Evolutionary conservation across 1,140 invertebrate species (phyloP).

Genomic region (Centruroides sculpturatus): DNA sequence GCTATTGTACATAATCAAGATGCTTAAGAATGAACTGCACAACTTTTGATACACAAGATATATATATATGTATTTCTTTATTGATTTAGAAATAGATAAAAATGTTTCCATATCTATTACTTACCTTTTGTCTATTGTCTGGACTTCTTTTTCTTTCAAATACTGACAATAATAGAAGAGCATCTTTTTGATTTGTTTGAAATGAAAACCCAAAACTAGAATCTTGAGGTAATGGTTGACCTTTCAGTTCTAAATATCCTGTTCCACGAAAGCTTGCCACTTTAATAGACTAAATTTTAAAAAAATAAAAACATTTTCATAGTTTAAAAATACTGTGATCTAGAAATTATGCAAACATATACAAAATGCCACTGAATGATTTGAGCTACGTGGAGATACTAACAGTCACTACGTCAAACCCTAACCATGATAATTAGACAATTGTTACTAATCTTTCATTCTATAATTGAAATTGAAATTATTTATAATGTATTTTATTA

Average conservation of each 20-base stretch:
- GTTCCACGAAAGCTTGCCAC: conserved; percentile 58
- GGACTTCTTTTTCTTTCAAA: conserved; percentile 19
- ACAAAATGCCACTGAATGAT: no score
- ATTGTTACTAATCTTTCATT: neutral
- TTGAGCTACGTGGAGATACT: neutral
- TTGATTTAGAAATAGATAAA: no score
- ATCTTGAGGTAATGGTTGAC: conserved; percentile 45
- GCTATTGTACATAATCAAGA: no score
- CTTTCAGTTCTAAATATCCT: conserved; percentile 58
- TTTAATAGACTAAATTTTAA: conserved; percentile 34
- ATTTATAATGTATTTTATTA: no score
- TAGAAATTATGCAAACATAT: no score
- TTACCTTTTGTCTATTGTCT: conserved; percentile 16
- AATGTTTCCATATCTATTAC: neutral
- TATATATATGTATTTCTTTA: no score
- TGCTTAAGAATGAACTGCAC: no score
- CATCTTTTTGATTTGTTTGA: conserved; percentile 49
- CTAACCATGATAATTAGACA: neutral
- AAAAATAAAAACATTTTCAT: conserved; percentile 1
- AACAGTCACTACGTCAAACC: neutral
- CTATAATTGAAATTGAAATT: no score
- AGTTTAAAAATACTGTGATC: neutral
- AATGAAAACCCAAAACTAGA: conserved; percentile 57
- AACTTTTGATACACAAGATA: no score
- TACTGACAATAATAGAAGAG: conserved; percentile 55